phyloP scores from a whole-genome alignment of 2,797 vertebrate genomes.

The Diceros bicornis region DNA sequence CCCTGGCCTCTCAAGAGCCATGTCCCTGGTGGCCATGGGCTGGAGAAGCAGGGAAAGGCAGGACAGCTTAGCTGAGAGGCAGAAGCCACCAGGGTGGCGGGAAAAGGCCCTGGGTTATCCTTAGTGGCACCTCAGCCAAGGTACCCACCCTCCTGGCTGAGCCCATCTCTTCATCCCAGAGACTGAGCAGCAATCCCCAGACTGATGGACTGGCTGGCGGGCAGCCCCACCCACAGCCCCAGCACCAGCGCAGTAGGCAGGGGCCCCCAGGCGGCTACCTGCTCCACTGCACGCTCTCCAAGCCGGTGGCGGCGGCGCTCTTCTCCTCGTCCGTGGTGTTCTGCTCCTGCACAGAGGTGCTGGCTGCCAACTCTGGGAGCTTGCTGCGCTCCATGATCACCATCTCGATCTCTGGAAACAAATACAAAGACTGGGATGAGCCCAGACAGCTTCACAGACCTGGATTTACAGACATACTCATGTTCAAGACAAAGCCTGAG shows the following conservation, averaged over 20 bases:
- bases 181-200: neutral
- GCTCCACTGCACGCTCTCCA: slow-evolving; percentile 88
- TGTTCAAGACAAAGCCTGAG: fast-evolving
- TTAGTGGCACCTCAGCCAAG: neutral
- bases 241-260: neutral
- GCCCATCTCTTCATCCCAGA: neutral
- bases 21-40: neutral
- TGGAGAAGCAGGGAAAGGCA: neutral
- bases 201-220: neutral
- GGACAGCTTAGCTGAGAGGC: neutral
- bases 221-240: neutral
- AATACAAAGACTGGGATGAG: neutral
- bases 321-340: slow-evolving; percentile 99
- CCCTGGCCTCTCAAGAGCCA: neutral
- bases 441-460: neutral
- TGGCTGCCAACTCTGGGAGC: slow-evolving; percentile 90
- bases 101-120: neutral
- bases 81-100: neutral
- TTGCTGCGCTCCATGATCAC: slow-evolving; percentile 98
- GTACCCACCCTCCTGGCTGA: neutral
- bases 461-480: neutral
- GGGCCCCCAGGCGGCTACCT: slow-evolving; percentile 85
- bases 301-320: slow-evolving; percentile 93
- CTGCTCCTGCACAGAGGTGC: slow-evolving; percentile 92
- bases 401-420: slow-evolving; percentile 97